phyloP scores from a whole-genome alignment of 2,888 invertebrate species.

The Entomobrya multifasciata region DNA sequence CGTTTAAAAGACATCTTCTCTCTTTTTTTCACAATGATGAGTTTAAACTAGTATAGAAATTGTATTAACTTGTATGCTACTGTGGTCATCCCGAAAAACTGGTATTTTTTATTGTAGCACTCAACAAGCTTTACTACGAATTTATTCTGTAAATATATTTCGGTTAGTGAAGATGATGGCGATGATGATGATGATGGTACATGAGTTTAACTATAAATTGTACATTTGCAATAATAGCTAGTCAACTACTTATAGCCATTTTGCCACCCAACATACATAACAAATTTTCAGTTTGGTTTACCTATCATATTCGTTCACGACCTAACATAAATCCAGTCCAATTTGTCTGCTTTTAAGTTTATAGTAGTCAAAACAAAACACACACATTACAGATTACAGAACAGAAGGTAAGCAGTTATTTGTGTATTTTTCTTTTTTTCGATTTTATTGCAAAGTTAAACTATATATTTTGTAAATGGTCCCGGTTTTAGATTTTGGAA shows the following conservation, averaged over 20 bases:
- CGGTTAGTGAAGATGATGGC: not conserved
- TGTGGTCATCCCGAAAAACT: slow-evolving; percentile 50
- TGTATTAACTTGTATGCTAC: not conserved
- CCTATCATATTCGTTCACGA: slow-evolving; percentile 46
- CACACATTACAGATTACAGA: too few species aligned
- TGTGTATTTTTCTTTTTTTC: too few species aligned
- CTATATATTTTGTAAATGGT: not conserved
- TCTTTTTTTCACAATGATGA: not conserved
- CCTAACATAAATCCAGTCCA: slow-evolving; percentile 58
- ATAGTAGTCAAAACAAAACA: not conserved
- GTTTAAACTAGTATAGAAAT: not conserved
- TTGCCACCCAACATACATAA: slow-evolving; percentile 33
- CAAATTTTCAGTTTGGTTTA: not conserved
- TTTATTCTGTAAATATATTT: not conserved
- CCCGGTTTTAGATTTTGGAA: not conserved
- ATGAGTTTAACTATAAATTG: not conserved
- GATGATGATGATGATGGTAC: not conserved
- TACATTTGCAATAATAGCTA: not conserved
- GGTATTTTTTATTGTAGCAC: slow-evolving; percentile 58
- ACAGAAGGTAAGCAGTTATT: too few species aligned
- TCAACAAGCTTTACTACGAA: not conserved
- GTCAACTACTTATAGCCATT: not conserved
- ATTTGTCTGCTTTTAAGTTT: slow-evolving; percentile 55
- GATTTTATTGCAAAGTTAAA: slow-evolving; percentile 16
- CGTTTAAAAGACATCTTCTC: not conserved